phyloP scores from a whole-genome alignment of 2,113 vertebrate genomes.

The Menura novaehollandiae region DNA sequence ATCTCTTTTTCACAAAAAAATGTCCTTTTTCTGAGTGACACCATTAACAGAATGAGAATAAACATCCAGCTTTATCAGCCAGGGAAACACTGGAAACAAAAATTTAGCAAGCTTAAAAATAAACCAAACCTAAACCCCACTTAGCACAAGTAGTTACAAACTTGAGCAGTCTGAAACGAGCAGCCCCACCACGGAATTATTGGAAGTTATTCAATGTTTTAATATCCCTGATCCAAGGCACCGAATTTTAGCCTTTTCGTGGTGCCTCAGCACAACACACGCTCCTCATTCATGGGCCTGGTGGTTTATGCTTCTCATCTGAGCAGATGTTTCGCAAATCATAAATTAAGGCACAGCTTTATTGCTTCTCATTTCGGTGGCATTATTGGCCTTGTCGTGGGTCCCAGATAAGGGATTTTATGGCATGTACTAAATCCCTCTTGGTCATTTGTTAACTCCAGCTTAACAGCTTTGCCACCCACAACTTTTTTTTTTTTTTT shows the following conservation, averaged over 20 bases:
- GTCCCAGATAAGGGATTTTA: conserved; percentile 34
- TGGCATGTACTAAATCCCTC: conserved; percentile 34
- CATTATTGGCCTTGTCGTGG: conserved; percentile 60
- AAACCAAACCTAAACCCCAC: background rate
- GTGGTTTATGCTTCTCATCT: conserved; percentile 39
- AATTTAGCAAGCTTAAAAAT: background rate
- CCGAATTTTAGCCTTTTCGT: background rate
- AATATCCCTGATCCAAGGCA: background rate
- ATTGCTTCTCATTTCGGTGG: conserved; percentile 49
- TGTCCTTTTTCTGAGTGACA: background rate
- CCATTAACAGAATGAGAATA: background rate
- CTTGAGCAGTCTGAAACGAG: background rate
- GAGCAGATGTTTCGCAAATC: conserved; percentile 50
- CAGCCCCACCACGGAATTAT: background rate
- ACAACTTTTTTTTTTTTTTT: background rate
- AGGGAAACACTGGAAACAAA: background rate
- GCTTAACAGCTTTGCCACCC: conserved; percentile 3
- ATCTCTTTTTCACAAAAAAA: background rate
- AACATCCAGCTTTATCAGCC: background rate
- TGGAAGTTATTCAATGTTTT: background rate
- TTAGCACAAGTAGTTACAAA: background rate
- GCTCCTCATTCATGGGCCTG: background rate
- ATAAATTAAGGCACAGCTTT: conserved; percentile 58
- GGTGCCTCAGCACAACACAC: background rate
- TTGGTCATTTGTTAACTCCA: conserved; percentile 24